Conservation (phyloP, 1,140 invertebrate species). For the Dufourea novaeangliae region DNA sequence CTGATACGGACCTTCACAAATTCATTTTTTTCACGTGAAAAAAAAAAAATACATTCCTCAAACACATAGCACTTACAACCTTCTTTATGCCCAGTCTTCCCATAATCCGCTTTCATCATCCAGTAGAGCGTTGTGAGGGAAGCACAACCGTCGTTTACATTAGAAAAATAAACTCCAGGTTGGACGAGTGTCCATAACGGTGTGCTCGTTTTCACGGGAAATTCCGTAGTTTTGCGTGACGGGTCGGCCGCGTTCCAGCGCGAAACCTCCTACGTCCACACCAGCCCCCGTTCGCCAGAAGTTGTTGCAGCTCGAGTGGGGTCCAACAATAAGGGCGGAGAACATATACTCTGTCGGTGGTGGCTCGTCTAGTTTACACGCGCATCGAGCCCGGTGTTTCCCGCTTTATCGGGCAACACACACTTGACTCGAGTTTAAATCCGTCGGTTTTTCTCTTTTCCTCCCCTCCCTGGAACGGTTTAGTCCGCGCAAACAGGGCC, state of each 20-base stretch:
- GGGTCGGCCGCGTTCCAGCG: constrained; percentile 1
- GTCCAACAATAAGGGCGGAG: constrained; percentile 47
- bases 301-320: constrained; percentile 57
- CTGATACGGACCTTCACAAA: too few species aligned
- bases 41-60: too few species aligned
- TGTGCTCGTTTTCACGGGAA: not conserved
- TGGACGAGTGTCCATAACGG: not conserved
- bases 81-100: not conserved
- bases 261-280: constrained; percentile 18
- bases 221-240: constrained; percentile 21
- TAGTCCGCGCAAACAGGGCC: constrained; percentile 55
- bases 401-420: constrained; percentile 69
- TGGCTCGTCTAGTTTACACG: constrained; percentile 54
- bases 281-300: constrained; percentile 43
- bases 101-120: not conserved
- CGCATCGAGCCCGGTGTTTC: constrained; percentile 64
- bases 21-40: too few species aligned
- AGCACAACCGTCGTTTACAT: not conserved
- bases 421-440: constrained; percentile 68
- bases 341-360: constrained; percentile 39
- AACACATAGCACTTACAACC: too few species aligned
- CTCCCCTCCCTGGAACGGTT: too few species aligned
- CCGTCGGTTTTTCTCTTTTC: constrained; percentile 63
- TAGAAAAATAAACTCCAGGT: not conserved
- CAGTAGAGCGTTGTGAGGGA: not conserved